A percentile compares a stretch with the other conserved stretches of the same genome.
Conservation (phyloP, 2,113 vertebrate species). For the Diadophis punctatus region DNA sequence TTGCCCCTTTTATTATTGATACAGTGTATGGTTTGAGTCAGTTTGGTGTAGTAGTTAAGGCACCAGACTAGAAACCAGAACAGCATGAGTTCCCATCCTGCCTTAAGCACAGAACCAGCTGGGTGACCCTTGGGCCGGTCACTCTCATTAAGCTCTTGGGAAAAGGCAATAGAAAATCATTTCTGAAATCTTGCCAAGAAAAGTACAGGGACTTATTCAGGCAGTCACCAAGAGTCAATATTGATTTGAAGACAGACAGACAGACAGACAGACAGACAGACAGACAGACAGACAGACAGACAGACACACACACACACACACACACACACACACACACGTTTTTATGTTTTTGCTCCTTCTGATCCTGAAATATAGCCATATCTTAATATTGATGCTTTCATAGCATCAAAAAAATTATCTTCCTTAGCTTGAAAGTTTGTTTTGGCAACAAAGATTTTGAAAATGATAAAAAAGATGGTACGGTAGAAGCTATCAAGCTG, state of each 20-base stretch:
- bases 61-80: background rate
- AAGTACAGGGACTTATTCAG: background rate
- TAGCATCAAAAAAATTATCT: background rate
- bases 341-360: background rate
- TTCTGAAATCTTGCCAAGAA: background rate
- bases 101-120: background rate
- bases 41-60: background rate
- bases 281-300: too few species aligned
- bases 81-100: background rate
- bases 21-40: background rate
- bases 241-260: background rate
- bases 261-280: background rate
- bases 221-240: background rate
- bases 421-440: background rate
- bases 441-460: background rate
- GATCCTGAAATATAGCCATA: background rate
- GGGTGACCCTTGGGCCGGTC: background rate
- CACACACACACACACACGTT: background rate
- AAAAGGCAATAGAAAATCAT: background rate
- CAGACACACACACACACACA: background rate
- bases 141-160: background rate
- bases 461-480: background rate
- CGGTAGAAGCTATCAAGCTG: background rate
- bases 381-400: background rate
- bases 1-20: background rate